These are phyloP conservation scores for Melanerpes aurifrons DNA, from an alignment of 2,113 vertebrate species.

Conservation along the genomic window DNA sequence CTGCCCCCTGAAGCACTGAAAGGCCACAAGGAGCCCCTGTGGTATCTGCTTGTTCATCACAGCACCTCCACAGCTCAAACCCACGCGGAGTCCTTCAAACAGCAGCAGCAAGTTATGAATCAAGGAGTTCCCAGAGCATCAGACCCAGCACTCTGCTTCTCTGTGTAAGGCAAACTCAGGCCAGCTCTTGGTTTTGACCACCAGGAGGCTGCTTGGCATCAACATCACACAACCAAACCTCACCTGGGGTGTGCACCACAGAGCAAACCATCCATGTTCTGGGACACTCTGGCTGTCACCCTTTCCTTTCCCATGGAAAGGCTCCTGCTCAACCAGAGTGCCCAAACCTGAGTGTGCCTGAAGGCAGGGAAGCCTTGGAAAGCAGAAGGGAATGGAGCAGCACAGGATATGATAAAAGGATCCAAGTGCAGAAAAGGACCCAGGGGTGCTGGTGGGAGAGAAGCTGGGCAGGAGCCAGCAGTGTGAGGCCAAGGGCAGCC, in stretches of 20 bases:
- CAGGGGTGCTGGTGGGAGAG: no score
- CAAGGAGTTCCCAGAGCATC: not conserved
- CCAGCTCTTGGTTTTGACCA: not conserved
- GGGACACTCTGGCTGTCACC: fast-evolving
- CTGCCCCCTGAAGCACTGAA: not conserved
- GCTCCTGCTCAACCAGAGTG: not conserved
- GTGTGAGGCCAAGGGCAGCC: no score
- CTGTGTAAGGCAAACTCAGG: not conserved
- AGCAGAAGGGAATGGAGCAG: not conserved
- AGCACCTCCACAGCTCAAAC: not conserved
- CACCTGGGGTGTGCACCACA: not conserved
- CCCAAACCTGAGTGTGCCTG: not conserved
- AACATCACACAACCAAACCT: not conserved
- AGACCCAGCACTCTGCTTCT: not conserved
- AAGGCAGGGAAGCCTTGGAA: not conserved
- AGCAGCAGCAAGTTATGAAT: not conserved
- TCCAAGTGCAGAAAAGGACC: no score
- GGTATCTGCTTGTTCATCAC: fast-evolving
- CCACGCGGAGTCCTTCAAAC: not conserved
- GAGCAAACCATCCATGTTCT: not conserved
- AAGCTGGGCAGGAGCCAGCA: no score
- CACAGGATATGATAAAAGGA: not conserved
- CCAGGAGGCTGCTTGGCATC: not conserved
- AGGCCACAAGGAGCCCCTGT: not conserved
- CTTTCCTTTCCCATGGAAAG: not conserved